Evolutionary conservation across 2,797 vertebrate species (phyloP).

Genomic region (Gadopsis bispinosus): DNA sequence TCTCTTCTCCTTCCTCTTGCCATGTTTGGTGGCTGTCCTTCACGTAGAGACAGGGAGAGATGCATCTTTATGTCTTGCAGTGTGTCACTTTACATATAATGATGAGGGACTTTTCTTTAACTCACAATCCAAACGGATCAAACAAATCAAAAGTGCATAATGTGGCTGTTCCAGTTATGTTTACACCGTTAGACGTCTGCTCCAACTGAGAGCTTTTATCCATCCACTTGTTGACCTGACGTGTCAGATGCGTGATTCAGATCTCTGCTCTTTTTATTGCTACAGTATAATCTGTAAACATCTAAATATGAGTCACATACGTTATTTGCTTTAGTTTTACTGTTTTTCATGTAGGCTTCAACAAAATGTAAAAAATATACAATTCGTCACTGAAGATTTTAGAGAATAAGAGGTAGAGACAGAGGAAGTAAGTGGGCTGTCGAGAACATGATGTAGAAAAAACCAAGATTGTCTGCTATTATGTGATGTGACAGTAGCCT

Average conservation of each 20-base stretch:
- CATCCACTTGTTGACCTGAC: background rate
- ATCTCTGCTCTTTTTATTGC: background rate
- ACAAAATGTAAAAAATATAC: background rate
- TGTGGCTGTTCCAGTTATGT: background rate
- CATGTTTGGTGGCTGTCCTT: constrained; percentile 59
- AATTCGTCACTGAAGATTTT: background rate
- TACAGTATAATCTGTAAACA: background rate
- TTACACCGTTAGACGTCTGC: background rate
- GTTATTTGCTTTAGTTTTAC: background rate
- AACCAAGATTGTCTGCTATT: constrained; percentile 53
- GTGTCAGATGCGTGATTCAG: background rate
- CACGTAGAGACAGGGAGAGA: constrained; percentile 61
- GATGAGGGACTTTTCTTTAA: background rate
- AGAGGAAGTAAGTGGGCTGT: constrained; percentile 29
- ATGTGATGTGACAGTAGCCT: constrained; percentile 81
- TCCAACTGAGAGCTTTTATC: background rate
- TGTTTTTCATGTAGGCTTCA: background rate
- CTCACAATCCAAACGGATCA: background rate
- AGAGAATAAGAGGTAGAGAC: constrained; percentile 5
- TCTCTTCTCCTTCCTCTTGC: constrained; percentile 44
- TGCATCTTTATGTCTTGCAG: constrained; percentile 43
- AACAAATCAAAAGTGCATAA: background rate
- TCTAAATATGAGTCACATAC: background rate
- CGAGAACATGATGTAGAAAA: constrained; percentile 29
- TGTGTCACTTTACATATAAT: constrained; percentile 12